These are phyloP conservation scores for Melanitta fusca DNA, from an alignment of 2,797 vertebrate genomes.

Conservation along the genomic window DNA sequence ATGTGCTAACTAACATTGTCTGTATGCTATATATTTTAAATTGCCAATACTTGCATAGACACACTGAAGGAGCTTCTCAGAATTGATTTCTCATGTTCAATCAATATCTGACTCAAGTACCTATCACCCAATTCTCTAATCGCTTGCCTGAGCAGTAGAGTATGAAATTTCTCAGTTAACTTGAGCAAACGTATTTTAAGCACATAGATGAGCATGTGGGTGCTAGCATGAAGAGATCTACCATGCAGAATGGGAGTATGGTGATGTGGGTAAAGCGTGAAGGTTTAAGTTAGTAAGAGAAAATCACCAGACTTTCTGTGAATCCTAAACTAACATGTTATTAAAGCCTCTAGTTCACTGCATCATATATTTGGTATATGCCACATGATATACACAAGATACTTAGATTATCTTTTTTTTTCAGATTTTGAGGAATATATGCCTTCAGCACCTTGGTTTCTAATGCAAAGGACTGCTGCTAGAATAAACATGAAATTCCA, in stretches of 20 bases:
- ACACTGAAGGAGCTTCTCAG: neutral
- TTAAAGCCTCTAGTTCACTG: neutral
- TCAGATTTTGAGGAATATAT: neutral
- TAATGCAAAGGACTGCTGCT: neutral
- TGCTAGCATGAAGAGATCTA: neutral
- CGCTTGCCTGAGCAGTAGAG: neutral
- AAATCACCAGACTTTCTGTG: neutral
- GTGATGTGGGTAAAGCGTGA: neutral
- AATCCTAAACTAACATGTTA: neutral
- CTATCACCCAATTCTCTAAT: neutral
- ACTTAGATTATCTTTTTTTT: neutral
- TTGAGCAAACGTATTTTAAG: neutral
- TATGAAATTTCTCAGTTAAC: neutral
- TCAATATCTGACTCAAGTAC: neutral
- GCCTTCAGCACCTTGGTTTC: neutral
- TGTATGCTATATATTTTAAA: neutral
- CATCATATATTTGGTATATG: fast-evolving
- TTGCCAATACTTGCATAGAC: neutral
- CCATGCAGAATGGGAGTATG: neutral
- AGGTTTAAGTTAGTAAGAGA: neutral
- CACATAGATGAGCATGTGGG: neutral
- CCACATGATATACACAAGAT: neutral
- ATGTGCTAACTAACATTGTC: no score
- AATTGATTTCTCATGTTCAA: conserved; percentile 1
- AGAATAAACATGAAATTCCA: neutral